These are phyloP conservation scores for Pristionchus entomophagus DNA, from an alignment of 2,888 invertebrate genomes.

Conservation along the genomic window DNA sequence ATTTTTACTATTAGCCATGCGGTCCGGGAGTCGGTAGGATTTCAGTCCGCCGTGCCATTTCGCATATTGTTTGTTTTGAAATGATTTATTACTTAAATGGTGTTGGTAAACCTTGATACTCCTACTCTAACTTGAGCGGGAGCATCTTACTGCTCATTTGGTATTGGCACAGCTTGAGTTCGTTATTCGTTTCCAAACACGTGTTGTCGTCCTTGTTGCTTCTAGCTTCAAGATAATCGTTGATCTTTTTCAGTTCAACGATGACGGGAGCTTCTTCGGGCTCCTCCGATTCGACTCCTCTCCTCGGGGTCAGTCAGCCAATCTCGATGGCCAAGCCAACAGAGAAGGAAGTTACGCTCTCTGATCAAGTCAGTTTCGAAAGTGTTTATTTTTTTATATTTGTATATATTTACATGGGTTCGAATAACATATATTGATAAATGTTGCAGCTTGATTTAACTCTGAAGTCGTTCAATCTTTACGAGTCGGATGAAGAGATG, in stretches of 20 bases:
- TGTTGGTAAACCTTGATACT: too few species aligned
- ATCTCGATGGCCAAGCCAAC: constrained; percentile 67
- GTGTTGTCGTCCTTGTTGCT: background rate
- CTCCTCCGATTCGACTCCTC: constrained; percentile 53
- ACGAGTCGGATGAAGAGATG: constrained; percentile 72
- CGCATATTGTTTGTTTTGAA: too few species aligned
- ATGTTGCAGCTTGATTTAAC: constrained; percentile 53
- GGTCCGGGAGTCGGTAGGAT: too few species aligned
- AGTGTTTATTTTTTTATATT: background rate
- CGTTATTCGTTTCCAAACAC: too few species aligned
- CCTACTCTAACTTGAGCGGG: too few species aligned
- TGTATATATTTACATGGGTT: background rate
- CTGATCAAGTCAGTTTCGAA: constrained; percentile 56
- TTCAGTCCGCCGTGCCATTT: too few species aligned
- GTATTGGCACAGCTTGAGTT: background rate
- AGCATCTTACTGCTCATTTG: too few species aligned
- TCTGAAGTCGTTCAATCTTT: constrained; percentile 64
- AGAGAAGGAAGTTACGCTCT: constrained; percentile 62
- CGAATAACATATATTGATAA: background rate
- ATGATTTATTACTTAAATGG: too few species aligned
- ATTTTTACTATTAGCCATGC: too few species aligned
- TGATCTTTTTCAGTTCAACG: background rate
- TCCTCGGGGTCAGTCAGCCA: constrained; percentile 71
- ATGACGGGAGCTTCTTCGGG: constrained; percentile 22
- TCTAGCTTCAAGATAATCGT: background rate